Base-by-base conservation (phyloP, 2,888 invertebrate species). In the Ecliptopera silaceata region DNA sequence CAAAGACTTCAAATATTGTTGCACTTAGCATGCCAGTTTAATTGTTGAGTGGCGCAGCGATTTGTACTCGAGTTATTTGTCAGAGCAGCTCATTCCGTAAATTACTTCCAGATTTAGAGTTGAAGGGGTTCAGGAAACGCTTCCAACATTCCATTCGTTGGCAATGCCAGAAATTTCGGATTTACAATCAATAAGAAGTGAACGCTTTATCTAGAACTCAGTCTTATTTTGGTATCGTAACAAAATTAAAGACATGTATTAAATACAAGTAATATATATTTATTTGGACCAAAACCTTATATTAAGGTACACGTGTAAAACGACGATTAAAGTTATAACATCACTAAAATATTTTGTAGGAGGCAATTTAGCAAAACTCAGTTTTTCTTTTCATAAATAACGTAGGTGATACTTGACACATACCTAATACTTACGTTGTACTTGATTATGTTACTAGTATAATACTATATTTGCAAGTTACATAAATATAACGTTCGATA, bases 51-150 rank as follows among this genome's bases (percentile, higher is more conserved):
- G 82, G 82, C 77, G 72, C 64, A 82, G 75, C 79, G 78, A 87
- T 89, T 87, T 84, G 86, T 84, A 72, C 77, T 74, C 69, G 80
- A 89, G 86, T 86, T 87, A 86, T 88, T 88, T 86, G 87, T 89
- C 86, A 82, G 77, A 80, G 74, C 74, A 71, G 75, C 74, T 79
- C 82, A 86, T 88, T 86, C 83, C 80, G 79, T 80, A 85, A 84
- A 88, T 86, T 81, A 86, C 82, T 84, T 85, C 88, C 86, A 83
- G 79, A 88, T 88, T 87, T 89, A 89, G 84, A 77, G 67, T 61
- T 69, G 75, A 87, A 87, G 82, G 88, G 85, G 87, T 87, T 71
- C 60, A 66, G 72, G 60, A 64, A 64, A 71, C 72, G 70, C 69
- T 63, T 69, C 72, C 76, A 66, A 72, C 80, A 80, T 79, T 80